Evolutionary conservation across 2,113 vertebrate species (phyloP), one percentile per base, ranked within the genome.

Genomic region (Trochalopteron elliotii): DNA sequence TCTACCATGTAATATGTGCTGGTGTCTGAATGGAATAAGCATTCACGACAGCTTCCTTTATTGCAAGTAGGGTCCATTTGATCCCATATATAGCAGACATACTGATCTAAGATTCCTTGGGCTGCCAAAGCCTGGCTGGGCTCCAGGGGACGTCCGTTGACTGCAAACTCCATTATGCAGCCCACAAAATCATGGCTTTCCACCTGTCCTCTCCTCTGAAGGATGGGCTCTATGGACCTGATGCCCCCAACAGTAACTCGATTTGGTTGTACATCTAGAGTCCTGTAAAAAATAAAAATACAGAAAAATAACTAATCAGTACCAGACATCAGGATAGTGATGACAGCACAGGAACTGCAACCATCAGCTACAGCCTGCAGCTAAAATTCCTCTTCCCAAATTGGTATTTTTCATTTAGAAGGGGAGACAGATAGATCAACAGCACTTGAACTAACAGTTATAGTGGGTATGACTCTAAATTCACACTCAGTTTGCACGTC

Each of bases 91-190:
- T 74, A 96, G 92, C 71, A 83, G 64, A 90, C 98, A 0, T 97
- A 99, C 99, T 99, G 99, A 98, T 99, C 99, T 87, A 99, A 97
- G 96, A 99, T 99, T 96, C 99, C 99, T 88, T 98, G 98, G 44
- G 99, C 98, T 85, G 98, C 98, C 97, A 99, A 91, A 37, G 99
- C 99, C 92, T 99, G 99, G 93, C 98, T 99, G 71, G 99, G 99
- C 93, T 99, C 99, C 98, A 99, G 97, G 7, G 99, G 99, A 74
- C 99, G 98, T 53, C 99, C 99, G 6, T 99, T 99, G 95, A 99
- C 98, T n/a, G 99, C 99, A 49, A 99, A 98, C 97, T 99, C 99
- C 99, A 99, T 99, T 98, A 99, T 98, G 95, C 99, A 99, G 90
- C 99, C 99, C 11, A 99, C 98, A 85, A 99, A 99, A 96, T 99